Percentiles rank a stretch among this genome's conserved stretches.
phyloP scores from a whole-genome alignment of 2,113 vertebrate species.

The Chaenogobius annularis region DNA sequence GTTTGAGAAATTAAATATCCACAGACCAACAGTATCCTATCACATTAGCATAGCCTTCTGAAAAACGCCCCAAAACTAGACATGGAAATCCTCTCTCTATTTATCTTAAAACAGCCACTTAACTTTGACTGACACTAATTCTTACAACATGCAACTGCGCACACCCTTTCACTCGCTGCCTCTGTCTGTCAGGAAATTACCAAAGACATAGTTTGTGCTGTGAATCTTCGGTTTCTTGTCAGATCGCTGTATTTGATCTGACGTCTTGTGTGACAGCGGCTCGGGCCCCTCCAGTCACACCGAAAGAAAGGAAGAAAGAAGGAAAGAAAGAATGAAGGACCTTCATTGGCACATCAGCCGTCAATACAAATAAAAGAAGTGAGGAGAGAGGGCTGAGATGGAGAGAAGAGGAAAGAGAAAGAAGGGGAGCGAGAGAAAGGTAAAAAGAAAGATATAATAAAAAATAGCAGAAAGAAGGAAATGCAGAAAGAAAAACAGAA shows the following conservation, averaged over 20 bases:
- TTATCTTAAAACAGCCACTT: conserved; percentile 84
- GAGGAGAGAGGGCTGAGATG: conserved; percentile 85
- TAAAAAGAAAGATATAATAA: conserved; percentile 49
- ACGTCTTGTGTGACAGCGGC: conserved; percentile 83
- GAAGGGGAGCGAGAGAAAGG: background rate
- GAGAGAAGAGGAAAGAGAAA: background rate
- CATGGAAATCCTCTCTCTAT: conserved; percentile 75
- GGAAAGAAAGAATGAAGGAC: conserved; percentile 78
- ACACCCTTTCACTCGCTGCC: conserved; percentile 85
- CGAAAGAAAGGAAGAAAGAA: conserved; percentile 70
- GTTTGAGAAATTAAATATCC: conserved; percentile 73
- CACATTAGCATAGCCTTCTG: conserved; percentile 71
- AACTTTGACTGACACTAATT: conserved; percentile 99
- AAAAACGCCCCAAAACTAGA: conserved; percentile 69
- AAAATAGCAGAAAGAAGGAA: conserved; percentile 56
- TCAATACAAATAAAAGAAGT: conserved; percentile 99
- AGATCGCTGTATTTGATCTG: conserved; percentile 95
- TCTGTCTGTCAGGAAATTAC: conserved; percentile 88
- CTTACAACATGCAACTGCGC: conserved; percentile 90
- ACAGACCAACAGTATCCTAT: conserved; percentile 66
- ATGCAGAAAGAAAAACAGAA: background rate
- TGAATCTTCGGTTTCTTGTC: conserved; percentile 91
- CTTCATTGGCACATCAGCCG: conserved; percentile 94
- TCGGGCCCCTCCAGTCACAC: conserved; percentile 82
- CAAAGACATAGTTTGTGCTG: conserved; percentile 98